Base-by-base conservation (phyloP, 2,113 vertebrate species). In the Pipa parva region DNA sequence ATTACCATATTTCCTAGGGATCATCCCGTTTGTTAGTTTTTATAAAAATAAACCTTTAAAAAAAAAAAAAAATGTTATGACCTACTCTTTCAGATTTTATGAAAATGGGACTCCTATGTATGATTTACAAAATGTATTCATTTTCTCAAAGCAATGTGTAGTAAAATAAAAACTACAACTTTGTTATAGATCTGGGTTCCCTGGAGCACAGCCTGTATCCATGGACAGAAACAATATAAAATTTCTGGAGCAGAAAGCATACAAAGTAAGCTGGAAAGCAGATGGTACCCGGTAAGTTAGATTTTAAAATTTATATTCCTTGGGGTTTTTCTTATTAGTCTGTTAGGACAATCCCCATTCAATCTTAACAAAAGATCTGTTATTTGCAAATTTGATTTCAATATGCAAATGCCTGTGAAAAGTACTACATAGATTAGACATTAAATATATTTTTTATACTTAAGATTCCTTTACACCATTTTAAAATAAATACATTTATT, bases 241-340 rank as follows among this genome's bases (percentile, higher is more conserved):
- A 72, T 88, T 97, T 74, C 77, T 99, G 74, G 92, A 97, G 72
- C 90, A 95, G 82, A 97, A 94, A 64, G 88, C 90, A 18, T 99
- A 98, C 80, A 99, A 97, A 92, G 97, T 98, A 84, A 99, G 96
- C 89, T 99, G 97, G 96, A 99, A 99, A 87, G 97, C 97, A 67
- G 97, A 99, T 50, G 97, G 97, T 66, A 98, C 94, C 72, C 90
- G 96, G 97, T 99, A 83, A 84, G 93, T 89, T 68, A 1, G 51
- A 59, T 73, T 71, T n/a, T 77, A 58, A 76, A 76, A 70, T 69
- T 75, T 26, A 26, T 26, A 26, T 52, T 52, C 21, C 22, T 24
- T 9, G n/a, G n/a, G n/a, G n/a, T n/a, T n/a, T n/a, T n/a, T n/a
- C n/a, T n/a, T n/a, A n/a, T n/a, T n/a, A n/a, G n/a, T n/a, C n/a